phyloP scores from a whole-genome alignment of 2,888 invertebrate species.

The Pachycephus smyrnensis region DNA sequence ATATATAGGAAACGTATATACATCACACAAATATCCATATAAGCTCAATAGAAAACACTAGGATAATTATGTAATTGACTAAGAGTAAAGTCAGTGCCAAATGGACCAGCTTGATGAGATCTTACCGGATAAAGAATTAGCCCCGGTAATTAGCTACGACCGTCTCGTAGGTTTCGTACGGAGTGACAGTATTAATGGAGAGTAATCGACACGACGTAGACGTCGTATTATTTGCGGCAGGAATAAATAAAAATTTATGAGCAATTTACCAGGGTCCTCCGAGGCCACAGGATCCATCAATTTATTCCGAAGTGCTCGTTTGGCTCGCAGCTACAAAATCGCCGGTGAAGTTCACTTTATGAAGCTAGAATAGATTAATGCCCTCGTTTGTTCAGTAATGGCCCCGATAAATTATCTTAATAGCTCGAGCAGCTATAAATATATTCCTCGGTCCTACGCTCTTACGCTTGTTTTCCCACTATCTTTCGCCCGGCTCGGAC shows the following conservation, averaged over 20 bases:
- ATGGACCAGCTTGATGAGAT: background rate
- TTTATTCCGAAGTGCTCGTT: constrained; percentile 64
- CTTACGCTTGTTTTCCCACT: constrained; percentile 54
- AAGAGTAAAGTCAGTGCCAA: background rate
- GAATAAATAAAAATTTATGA: constrained; percentile 60
- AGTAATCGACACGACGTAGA: constrained; percentile 6
- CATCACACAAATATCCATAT: background rate
- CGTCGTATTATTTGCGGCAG: constrained; percentile 45
- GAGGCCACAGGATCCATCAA: constrained; percentile 51
- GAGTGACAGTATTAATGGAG: constrained; percentile 7
- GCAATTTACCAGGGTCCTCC: constrained; percentile 48
- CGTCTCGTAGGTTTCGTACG: background rate
- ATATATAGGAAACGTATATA: background rate
- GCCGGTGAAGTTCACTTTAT: constrained; percentile 65
- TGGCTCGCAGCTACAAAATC: constrained; percentile 64
- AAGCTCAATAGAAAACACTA: background rate
- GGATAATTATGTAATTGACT: background rate
- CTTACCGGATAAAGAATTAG: background rate
- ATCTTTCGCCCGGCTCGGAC: constrained; percentile 38
- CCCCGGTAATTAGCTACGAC: background rate
- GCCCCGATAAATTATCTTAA: constrained; percentile 66
- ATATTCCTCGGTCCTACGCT: constrained; percentile 58
- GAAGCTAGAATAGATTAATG: constrained; percentile 67
- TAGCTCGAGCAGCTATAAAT: constrained; percentile 63
- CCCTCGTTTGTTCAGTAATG: constrained; percentile 66